Evolutionary conservation across 2,113 vertebrate genomes (phyloP).

Genomic region (Plotosus lineatus): DNA sequence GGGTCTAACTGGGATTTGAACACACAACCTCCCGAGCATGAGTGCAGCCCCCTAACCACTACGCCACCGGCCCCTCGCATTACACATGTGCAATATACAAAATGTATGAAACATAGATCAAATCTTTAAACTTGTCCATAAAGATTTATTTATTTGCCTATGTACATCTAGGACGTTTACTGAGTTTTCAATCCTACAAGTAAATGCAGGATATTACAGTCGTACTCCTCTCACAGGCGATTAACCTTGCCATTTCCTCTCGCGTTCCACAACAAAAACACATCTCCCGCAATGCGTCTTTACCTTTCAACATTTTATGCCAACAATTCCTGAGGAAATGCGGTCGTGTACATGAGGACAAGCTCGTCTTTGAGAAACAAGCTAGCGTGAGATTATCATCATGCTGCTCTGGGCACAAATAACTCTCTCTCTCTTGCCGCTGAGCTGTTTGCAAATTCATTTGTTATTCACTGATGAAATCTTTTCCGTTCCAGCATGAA

Average conservation of each 20-base stretch:
- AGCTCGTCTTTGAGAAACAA: conserved; percentile 37
- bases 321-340: conserved; percentile 18
- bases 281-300: conserved; percentile 7
- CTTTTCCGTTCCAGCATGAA: conserved; percentile 30
- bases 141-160: not conserved
- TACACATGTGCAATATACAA: not conserved
- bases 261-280: conserved; percentile 33
- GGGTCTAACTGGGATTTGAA: too few species aligned
- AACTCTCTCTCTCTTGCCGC: conserved; percentile 14
- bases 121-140: not conserved
- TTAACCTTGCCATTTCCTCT: conserved; percentile 23
- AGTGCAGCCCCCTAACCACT: too few species aligned
- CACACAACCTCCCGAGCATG: too few species aligned
- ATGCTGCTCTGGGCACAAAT: conserved; percentile 44
- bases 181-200: conserved; percentile 3
- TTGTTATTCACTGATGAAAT: conserved; percentile 43
- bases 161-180: not conserved
- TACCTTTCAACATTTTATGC: conserved; percentile 35
- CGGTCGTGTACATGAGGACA: conserved; percentile 32
- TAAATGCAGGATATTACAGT: conserved; percentile 31
- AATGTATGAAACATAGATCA: not conserved
- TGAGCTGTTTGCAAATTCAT: conserved; percentile 49
- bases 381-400: conserved; percentile 50
- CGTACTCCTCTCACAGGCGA: not conserved
- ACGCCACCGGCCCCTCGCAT: too few species aligned